These are phyloP conservation scores for Heliconius ethilla DNA, from an alignment of 2,888 invertebrate genomes.

Conservation along the genomic window DNA sequence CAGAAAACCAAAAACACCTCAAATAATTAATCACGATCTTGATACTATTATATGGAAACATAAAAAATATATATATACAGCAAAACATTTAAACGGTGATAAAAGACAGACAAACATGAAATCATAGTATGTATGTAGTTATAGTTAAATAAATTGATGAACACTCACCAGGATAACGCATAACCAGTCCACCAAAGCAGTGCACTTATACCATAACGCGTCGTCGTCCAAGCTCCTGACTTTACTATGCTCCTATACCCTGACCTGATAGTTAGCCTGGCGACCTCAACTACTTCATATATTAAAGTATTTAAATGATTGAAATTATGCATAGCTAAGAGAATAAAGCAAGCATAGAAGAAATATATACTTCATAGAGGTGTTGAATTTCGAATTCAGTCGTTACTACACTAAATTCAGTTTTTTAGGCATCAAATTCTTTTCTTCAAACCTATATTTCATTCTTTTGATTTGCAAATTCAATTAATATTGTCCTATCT, in stretches of 20 bases:
- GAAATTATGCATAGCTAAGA: not conserved
- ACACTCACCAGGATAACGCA: conserved; percentile 80
- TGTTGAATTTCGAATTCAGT: not conserved
- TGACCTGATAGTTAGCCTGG: conserved; percentile 66
- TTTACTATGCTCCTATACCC: conserved; percentile 78
- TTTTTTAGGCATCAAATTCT: not conserved
- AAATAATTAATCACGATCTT: no score
- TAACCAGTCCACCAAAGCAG: conserved; percentile 82
- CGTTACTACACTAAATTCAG: not conserved
- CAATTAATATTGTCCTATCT: not conserved
- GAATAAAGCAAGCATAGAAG: not conserved
- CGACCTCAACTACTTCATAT: conserved; percentile 58
- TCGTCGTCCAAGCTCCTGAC: conserved; percentile 79
- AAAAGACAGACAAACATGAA: conserved; percentile 46
- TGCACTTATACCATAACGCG: conserved; percentile 81
- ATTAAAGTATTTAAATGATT: not conserved
- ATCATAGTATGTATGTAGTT: conserved; percentile 2
- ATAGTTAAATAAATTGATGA: conserved; percentile 72
- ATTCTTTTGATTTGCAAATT: not conserved
- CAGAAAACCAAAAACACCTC: no score
- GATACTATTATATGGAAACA: no score
- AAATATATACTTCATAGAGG: not conserved
- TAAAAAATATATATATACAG: conserved; percentile 1
- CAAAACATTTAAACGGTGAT: conserved; percentile 33
- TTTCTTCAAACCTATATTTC: not conserved